Conservation (phyloP, 2,113 vertebrate genomes). For the Laticauda colubrina region DNA sequence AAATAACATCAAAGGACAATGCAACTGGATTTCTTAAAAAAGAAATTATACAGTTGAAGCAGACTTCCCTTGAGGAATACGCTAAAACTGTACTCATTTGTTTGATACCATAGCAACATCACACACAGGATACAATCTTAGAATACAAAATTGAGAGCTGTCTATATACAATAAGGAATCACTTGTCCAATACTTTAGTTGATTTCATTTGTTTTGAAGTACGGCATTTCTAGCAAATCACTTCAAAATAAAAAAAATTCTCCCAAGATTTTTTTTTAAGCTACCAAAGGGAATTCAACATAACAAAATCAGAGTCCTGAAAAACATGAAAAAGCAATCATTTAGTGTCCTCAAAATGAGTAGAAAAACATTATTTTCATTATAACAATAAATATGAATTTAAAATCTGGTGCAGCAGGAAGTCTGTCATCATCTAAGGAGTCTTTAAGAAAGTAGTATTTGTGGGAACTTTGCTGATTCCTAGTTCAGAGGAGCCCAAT, state of each 20-base stretch:
- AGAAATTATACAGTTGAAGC: constrained; percentile 34
- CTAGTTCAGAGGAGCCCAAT: background rate
- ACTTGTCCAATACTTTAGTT: constrained; percentile 37
- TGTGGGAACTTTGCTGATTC: background rate
- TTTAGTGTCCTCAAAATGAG: background rate
- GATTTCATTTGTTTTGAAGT: constrained; percentile 28
- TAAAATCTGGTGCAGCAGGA: background rate
- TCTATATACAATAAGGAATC: constrained; percentile 40
- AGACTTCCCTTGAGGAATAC: constrained; percentile 25
- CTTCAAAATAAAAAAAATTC: constrained; percentile 19
- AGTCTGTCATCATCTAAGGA: background rate
- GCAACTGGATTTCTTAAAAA: background rate
- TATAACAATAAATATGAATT: background rate
- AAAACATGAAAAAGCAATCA: background rate
- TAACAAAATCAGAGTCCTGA: background rate
- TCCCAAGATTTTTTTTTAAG: background rate
- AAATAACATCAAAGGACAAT: background rate
- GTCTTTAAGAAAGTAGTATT: background rate
- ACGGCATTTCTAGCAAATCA: constrained; percentile 21
- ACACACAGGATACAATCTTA: constrained; percentile 39
- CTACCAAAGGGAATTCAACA: background rate
- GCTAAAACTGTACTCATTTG: constrained; percentile 52
- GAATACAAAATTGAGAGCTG: constrained; percentile 51
- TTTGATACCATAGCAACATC: constrained; percentile 60
- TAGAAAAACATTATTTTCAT: background rate